phyloP scores from a whole-genome alignment of 2,888 invertebrate genomes.

The Cantharis lateralis region DNA sequence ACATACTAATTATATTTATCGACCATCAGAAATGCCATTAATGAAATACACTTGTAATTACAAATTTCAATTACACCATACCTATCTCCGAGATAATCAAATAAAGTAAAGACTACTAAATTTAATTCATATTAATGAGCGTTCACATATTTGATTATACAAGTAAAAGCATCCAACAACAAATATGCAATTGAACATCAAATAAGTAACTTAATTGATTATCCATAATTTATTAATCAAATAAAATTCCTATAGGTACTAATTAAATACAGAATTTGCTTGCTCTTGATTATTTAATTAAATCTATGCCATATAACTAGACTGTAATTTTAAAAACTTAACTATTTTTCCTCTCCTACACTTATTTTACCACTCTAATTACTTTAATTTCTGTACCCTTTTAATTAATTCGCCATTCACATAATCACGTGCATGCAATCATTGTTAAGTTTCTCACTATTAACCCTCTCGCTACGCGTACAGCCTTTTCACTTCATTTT shows the following conservation, averaged over 20 bases:
- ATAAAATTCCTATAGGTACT: slow-evolving; percentile 17
- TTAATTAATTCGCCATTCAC: neutral
- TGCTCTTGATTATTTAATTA: slow-evolving; percentile 16
- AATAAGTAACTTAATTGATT: slow-evolving; percentile 3
- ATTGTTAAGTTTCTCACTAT: neutral
- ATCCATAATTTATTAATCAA: slow-evolving; percentile 23
- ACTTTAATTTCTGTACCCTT: neutral
- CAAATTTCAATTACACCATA: slow-evolving; percentile 34
- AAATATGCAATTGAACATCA: slow-evolving; percentile 7
- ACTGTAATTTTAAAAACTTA: neutral
- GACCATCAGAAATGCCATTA: slow-evolving; percentile 14
- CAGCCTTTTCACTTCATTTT: neutral
- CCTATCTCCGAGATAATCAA: slow-evolving; percentile 33
- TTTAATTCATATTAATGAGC: slow-evolving; percentile 34
- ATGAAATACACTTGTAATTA: slow-evolving; percentile 32
- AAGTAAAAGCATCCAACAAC: slow-evolving; percentile 11
- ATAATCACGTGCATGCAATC: neutral
- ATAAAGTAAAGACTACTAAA: slow-evolving; percentile 34
- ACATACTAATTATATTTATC: slow-evolving; percentile 23
- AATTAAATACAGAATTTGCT: slow-evolving; percentile 16
- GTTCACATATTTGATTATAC: slow-evolving; percentile 26
- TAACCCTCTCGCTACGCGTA: neutral
- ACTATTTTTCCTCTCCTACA: neutral
- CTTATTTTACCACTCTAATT: neutral
- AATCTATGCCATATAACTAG: slow-evolving; percentile 7